Percentiles rank a stretch among this genome's conserved stretches.
These are phyloP conservation scores for Odobenus rosmarus DNA, from an alignment of 2,113 vertebrate genomes.

Conservation along the genomic window DNA sequence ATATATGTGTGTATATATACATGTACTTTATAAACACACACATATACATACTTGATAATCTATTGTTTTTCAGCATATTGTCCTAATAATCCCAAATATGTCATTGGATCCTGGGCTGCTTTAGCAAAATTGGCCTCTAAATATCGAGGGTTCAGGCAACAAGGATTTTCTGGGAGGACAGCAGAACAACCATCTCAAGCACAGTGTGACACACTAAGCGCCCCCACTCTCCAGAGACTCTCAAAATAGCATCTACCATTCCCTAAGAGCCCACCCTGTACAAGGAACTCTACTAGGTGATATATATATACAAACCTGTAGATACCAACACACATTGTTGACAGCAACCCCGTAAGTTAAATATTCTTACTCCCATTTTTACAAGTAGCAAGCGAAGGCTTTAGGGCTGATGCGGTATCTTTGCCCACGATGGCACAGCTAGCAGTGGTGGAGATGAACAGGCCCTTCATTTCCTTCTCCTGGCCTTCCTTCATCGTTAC, in stretches of 20 bases:
- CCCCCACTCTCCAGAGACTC: not conserved
- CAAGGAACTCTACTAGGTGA: not conserved
- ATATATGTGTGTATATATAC: not conserved
- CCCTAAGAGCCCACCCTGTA: not conserved
- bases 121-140: not conserved
- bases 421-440: not conserved
- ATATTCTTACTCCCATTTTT: not conserved
- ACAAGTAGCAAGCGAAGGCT: not conserved
- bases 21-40: not conserved
- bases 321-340: accelerated
- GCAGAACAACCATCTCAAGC: not conserved
- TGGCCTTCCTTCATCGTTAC: not conserved
- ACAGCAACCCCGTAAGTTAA: not conserved
- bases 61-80: not conserved
- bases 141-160: not conserved
- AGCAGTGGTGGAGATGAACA: accelerated
- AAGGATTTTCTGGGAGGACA: not conserved
- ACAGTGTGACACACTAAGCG: not conserved
- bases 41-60: not conserved
- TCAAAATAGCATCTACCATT: not conserved
- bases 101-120: not conserved
- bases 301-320: too few relatives aligned
- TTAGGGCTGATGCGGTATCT: accelerated
- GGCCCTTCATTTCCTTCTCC: not conserved
- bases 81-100: not conserved